Evolutionary conservation across 2,888 invertebrate genomes (phyloP), one percentile per base, ranked within the genome.

Genomic region (Ferrisia virgata): DNA sequence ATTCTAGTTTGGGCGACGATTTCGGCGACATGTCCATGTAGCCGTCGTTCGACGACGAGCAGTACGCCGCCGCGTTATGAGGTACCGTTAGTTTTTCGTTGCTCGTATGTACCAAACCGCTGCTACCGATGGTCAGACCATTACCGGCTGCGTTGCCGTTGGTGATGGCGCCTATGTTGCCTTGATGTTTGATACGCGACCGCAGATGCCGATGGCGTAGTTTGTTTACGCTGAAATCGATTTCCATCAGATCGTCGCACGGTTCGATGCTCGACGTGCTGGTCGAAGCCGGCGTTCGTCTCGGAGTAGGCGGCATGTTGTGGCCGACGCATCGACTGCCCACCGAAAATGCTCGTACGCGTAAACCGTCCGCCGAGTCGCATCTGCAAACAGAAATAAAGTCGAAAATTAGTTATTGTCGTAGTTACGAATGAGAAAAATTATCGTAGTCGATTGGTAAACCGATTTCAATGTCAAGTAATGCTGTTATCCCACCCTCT

Each of bases 161-260:
- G 43, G 15, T 15, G 43, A 3, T 15, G 15, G 3, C 15, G 43
- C 43, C 43, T 1, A 43, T 11, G 18, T 18, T 47, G 53, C 58
- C 79, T 64, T 85, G 85, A n/a, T 80, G 85, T n/a, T 85, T 82
- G 6, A 72, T 79, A n/a, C 86, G 85, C 28, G 84, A 80, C 11
- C 53, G 69, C 11, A 79, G 8, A 22, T 47, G 43, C n/a, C 86
- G 85, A 25, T 85, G 84, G 9, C 86, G 82, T 28, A 69, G 28
- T 28, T 85, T 86, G 53, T 86, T 87, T 33, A 86, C 86, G 64
- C 92, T 91, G 87, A 93, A 94, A 88, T 94, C 94, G 86, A 96
- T 91, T 89, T 95, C 94, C 94, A 96, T 95, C 86, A 95, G 91
- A 89, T 96, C 94, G 86, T 93, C 93, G 91, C 93, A 92, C 0